Percentiles rank a stretch among this genome's conserved stretches.
phyloP scores from a whole-genome alignment of 2,888 invertebrate species.

The Achlya flavicornis region DNA sequence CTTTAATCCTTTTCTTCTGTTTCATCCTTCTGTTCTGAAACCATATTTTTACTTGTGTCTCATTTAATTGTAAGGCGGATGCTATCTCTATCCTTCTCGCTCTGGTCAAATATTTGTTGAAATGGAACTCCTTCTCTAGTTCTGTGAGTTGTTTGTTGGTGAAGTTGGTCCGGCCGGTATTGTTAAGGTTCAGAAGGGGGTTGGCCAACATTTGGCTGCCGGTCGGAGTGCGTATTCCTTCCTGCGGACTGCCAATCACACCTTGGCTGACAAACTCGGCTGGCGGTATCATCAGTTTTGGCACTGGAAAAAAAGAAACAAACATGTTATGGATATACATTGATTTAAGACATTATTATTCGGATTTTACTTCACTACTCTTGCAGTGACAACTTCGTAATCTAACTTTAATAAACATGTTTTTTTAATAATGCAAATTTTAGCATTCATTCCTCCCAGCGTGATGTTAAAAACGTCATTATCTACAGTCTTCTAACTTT shows the following conservation, averaged over 20 bases:
- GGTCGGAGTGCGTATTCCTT: conserved; percentile 76
- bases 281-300: conserved; percentile 85
- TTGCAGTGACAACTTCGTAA: too few species aligned
- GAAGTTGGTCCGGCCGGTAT: conserved; percentile 98
- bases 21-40: conserved; percentile 99
- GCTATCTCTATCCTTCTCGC: conserved; percentile 99
- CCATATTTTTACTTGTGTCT: conserved; percentile 99
- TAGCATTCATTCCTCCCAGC: too few species aligned
- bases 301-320: conserved; percentile 78
- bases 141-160: conserved; percentile 99
- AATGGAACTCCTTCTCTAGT: conserved; percentile 99
- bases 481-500: neutral
- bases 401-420: too few species aligned
- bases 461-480: too few species aligned
- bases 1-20: conserved; percentile 98
- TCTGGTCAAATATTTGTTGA: conserved; percentile 98
- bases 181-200: conserved; percentile 85
- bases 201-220: conserved; percentile 76
- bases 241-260: conserved; percentile 77
- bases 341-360: too few species aligned
- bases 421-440: too few species aligned
- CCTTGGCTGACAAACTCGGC: conserved; percentile 78
- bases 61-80: conserved; percentile 96
- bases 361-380: too few species aligned
- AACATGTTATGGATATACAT: neutral